phyloP scores from a whole-genome alignment of 2,113 vertebrate species.

The Plecotus auritus region DNA sequence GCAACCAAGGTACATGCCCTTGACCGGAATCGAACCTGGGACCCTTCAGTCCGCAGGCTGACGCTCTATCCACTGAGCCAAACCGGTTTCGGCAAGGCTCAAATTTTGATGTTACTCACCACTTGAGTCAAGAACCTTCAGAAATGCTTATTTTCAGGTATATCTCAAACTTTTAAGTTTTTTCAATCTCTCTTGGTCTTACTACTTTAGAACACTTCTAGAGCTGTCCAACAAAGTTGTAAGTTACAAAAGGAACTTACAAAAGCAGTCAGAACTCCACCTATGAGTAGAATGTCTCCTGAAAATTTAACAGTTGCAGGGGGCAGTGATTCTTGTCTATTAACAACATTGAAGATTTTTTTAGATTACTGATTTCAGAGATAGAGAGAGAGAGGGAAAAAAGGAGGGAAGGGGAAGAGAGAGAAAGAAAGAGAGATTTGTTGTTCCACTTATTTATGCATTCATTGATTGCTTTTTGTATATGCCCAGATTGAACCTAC shows the following conservation, averaged over 20 bases:
- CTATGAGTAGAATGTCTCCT: neutral
- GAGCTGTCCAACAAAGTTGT: neutral
- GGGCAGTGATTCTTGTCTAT: neutral
- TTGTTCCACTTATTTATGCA: neutral
- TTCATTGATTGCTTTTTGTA: neutral
- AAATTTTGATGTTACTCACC: neutral
- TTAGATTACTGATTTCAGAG: neutral
- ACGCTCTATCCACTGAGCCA: no score
- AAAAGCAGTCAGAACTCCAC: neutral
- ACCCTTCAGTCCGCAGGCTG: no score
- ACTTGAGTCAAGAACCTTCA: constrained; percentile 18
- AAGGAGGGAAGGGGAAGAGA: no score
- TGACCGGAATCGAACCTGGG: no score
- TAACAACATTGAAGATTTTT: neutral
- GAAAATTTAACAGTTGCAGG: constrained; percentile 20
- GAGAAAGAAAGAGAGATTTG: neutral
- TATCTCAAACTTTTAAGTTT: neutral
- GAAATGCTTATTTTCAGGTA: constrained; percentile 35
- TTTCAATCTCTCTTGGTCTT: neutral
- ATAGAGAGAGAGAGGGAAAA: neutral
- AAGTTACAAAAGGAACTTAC: neutral
- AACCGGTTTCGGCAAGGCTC: no score
- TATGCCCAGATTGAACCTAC: neutral
- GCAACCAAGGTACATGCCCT: no score
- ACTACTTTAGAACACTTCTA: neutral